Percentiles rank a stretch among this genome's conserved stretches.
These are phyloP conservation scores for Paratilapia polleni DNA, from an alignment of 2,113 vertebrate species.

Conservation along the genomic window DNA sequence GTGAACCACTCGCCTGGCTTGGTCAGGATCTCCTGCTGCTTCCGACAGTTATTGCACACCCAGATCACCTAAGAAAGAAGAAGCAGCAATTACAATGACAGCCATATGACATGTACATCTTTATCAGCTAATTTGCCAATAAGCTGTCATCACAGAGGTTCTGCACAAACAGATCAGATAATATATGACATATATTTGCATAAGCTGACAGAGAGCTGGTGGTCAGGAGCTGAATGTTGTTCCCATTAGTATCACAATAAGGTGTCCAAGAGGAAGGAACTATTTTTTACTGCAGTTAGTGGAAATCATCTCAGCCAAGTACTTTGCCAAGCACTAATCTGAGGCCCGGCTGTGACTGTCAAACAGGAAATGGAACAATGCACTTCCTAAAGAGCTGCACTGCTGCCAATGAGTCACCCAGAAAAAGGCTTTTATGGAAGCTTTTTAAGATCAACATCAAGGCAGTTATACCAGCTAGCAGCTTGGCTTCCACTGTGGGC, in stretches of 20 bases:
- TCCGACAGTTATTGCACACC: slow-evolving; percentile 99
- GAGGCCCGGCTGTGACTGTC: slow-evolving; percentile 17
- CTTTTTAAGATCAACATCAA: slow-evolving; percentile 52
- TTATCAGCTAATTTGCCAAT: background rate
- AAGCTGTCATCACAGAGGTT: background rate
- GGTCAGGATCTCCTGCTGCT: slow-evolving; percentile 97
- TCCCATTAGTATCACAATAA: background rate
- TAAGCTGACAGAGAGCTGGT: background rate
- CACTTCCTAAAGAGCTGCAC: slow-evolving; percentile 54
- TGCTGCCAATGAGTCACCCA: slow-evolving; percentile 31
- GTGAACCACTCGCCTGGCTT: slow-evolving; percentile 97
- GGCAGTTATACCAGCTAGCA: slow-evolving; percentile 51
- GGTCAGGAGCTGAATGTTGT: background rate
- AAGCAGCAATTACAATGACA: background rate
- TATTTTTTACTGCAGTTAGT: slow-evolving; percentile 20
- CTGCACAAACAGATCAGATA: background rate
- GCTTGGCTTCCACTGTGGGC: slow-evolving; percentile 48
- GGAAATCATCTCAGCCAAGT: slow-evolving; percentile 12
- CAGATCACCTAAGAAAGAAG: slow-evolving; percentile 90
- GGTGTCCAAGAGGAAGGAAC: background rate
- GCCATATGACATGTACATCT: background rate
- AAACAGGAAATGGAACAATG: slow-evolving; percentile 60
- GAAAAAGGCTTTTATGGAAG: slow-evolving; percentile 46
- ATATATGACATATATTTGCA: background rate
- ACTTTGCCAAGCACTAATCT: slow-evolving; percentile 17